These are phyloP conservation scores for Oryzias curvinotus DNA, from an alignment of 2,113 vertebrate genomes.

Conservation along the genomic window DNA sequence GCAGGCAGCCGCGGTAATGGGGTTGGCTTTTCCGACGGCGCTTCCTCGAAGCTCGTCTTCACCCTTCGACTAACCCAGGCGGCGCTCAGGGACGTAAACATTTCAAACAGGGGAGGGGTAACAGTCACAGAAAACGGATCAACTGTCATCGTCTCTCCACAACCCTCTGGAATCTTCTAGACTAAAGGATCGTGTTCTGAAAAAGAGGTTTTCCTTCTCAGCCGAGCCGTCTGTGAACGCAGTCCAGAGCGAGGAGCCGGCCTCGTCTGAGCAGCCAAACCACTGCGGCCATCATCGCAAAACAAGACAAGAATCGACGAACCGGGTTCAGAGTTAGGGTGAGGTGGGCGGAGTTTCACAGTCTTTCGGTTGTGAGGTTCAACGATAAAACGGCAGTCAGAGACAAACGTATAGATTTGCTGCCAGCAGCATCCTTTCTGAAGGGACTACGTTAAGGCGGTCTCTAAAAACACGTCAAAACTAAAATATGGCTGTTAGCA, in stretches of 20 bases:
- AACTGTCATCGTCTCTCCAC: too few relatives aligned
- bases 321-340: not conserved
- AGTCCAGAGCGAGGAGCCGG: conserved; percentile 44
- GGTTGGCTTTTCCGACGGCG: conserved; percentile 48
- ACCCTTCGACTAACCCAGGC: too few relatives aligned
- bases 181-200: too few relatives aligned
- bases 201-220: too few relatives aligned
- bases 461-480: conserved; percentile 5
- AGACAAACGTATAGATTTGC: conserved; percentile 32
- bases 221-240: too few relatives aligned
- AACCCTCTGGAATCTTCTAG: too few relatives aligned
- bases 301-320: not conserved
- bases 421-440: conserved; percentile 64
- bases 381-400: conserved; percentile 28
- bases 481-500: conserved; percentile 6
- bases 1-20: conserved; percentile 23
- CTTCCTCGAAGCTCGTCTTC: too few relatives aligned
- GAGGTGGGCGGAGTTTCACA: conserved; percentile 37
- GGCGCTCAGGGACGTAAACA: conserved; percentile 59
- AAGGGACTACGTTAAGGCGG: conserved; percentile 31
- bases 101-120: not conserved
- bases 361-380: conserved; percentile 34
- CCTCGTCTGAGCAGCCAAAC: conserved; percentile 28
- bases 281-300: conserved; percentile 5
- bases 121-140: too few relatives aligned